phyloP scores from a whole-genome alignment of 2,113 vertebrate species.

The Coregonus clupeaformis region DNA sequence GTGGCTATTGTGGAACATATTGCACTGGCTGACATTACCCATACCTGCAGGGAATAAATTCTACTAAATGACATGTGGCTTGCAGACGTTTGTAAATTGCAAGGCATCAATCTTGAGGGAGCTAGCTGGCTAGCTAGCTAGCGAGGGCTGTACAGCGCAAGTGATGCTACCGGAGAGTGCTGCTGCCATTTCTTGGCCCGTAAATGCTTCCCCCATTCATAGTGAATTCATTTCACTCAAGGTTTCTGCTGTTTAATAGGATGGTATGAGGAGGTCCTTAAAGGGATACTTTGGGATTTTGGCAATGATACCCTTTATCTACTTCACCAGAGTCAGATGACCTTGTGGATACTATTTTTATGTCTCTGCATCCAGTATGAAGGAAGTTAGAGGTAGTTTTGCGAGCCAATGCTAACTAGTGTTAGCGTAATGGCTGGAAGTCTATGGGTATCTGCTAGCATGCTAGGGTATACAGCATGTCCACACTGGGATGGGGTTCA shows the following conservation, averaged over 20 bases:
- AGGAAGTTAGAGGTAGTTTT: no score
- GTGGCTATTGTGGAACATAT: conserved; percentile 17
- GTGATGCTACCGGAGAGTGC: conserved; percentile 9
- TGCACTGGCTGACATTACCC: conserved; percentile 27
- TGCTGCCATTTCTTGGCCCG: conserved; percentile 9
- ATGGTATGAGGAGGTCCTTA: conserved; percentile 40
- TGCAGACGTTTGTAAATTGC: conserved; percentile 47
- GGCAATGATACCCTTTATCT: no score
- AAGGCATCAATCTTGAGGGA: conserved; percentile 41
- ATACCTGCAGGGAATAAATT: conserved; percentile 41
- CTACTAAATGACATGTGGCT: conserved; percentile 38
- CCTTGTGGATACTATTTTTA: no score
- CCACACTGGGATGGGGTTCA: no score
- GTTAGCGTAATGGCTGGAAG: no score
- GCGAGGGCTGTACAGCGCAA: no score
- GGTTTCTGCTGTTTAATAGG: conserved; percentile 25
- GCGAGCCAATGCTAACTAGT: no score
- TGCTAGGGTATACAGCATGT: no score
- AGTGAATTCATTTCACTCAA: conserved; percentile 26
- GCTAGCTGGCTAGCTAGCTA: conserved; percentile 18
- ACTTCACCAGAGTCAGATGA: no score
- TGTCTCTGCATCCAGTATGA: no score
- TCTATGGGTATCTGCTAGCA: no score
- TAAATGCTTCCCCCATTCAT: conserved; percentile 26
- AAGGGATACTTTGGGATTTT: conserved; percentile 13